Evolutionary conservation across 2,888 invertebrate species (phyloP), one percentile per base, ranked within the genome.

Genomic region (Trimorus sp.): DNA sequence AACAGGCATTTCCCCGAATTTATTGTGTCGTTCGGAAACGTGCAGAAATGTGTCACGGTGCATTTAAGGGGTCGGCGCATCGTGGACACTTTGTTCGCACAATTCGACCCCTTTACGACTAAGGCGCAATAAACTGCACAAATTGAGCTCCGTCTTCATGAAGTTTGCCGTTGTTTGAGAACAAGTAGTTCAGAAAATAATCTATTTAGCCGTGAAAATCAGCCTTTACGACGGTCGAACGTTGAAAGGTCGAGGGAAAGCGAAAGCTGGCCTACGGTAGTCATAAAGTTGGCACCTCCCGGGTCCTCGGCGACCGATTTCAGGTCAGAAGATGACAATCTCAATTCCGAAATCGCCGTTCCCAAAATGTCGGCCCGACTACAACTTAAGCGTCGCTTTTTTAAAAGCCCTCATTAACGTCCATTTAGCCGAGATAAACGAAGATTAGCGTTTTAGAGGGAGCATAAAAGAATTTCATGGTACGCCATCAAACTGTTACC

Each of bases 381-480:
- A 37, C 56, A 14, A 9, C 36, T 16, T 16, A 26, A 16, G 37
- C 37, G 53, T 49, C 11, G 58, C 49, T 51, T 56, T 63, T 48
- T 77, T 77, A 16, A 77, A 77, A 62, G 42, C 58, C 9, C 37
- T 78, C 71, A 66, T 65, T 11, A 78, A 78, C 63, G 71, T 65
- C 48, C 48, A 37, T 65, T 71, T 65, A 62, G 40, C 59, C 15
- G n/a, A 68, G 54, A 60, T 71, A 56, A 68, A 68, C 48, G 36
- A 42, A 73, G 71, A 73, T 79, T 74, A 79, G 68, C 54, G 49
- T 69, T 63, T 58, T 62, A 36, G 59, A 48, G 38, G 16, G 51
- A 40, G 65, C 45, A 70, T 77, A 71, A 71, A 78, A 65, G 59
- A 65, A 70, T 54, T 63, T 65, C 65, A 53, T 65, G n/a, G 77